Percentiles rank a stretch among this genome's conserved stretches.
Evolutionary conservation across 2,113 vertebrate species (phyloP).

Genomic region (Elaphurus davidianus): DNA sequence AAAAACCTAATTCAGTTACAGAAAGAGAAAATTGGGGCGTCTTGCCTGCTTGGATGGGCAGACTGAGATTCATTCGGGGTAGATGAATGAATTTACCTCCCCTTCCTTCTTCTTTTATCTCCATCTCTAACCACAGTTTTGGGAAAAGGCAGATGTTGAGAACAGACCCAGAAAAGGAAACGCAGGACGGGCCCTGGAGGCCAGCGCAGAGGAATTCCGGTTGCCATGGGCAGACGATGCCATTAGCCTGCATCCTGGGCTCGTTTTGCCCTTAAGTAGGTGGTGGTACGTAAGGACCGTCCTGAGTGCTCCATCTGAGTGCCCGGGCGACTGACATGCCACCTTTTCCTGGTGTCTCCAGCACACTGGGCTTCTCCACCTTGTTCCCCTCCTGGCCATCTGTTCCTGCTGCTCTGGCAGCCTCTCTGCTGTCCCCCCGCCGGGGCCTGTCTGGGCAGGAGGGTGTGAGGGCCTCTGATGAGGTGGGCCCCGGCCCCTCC

Average conservation of each 20-base stretch:
- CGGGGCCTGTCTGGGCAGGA: slow-evolving; percentile 89
- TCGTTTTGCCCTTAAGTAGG: rapidly evolving
- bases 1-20: neutral
- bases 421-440: slow-evolving; percentile 82
- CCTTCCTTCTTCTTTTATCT: neutral
- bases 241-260: neutral
- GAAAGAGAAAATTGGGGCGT: neutral
- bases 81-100: neutral
- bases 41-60: neutral
- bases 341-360: slow-evolving; percentile 69
- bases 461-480: slow-evolving; percentile 86
- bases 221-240: neutral
- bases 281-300: neutral
- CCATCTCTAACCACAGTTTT: neutral
- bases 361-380: slow-evolving; percentile 77
- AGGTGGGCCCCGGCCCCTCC: slow-evolving; percentile 91
- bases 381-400: slow-evolving; percentile 86
- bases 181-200: rapidly evolving
- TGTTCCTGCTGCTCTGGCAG: slow-evolving; percentile 87
- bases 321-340: slow-evolving; percentile 80
- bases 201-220: rapidly evolving
- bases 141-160: neutral
- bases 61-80: neutral
- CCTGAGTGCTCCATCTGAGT: slow-evolving; percentile 59
- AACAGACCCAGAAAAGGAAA: neutral